Percentiles rank a stretch among this genome's conserved stretches.
These are phyloP conservation scores for Psittacula cyanocephala DNA, from an alignment of 2,113 vertebrate genomes.

Conservation along the genomic window DNA sequence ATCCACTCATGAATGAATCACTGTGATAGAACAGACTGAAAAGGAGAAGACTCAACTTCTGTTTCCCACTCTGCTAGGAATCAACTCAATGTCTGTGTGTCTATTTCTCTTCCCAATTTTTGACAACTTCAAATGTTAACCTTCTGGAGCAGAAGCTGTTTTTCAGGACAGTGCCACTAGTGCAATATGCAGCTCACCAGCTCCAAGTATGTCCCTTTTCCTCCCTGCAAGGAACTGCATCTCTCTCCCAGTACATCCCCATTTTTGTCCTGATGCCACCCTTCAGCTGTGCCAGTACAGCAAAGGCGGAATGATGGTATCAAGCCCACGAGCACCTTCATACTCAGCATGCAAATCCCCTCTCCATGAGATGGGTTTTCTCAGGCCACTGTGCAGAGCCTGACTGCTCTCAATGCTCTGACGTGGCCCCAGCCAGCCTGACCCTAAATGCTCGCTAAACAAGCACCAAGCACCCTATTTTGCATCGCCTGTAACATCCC, in stretches of 20 bases:
- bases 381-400: constrained; percentile 19
- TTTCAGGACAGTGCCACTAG: not conserved
- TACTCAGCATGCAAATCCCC: not conserved
- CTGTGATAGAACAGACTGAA: not conserved
- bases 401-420: not conserved
- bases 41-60: not conserved
- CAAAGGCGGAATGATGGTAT: not conserved
- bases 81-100: not conserved
- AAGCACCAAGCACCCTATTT: not conserved
- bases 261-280: not conserved
- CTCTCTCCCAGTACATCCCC: not conserved
- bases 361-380: constrained; percentile 25
- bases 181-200: not conserved
- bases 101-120: not conserved
- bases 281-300: not conserved
- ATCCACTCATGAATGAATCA: not conserved
- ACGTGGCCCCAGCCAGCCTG: not conserved
- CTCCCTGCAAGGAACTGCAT: fast-evolving
- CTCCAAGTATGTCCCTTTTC: not conserved
- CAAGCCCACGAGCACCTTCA: not conserved
- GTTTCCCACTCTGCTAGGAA: not conserved
- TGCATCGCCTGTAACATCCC: constrained; percentile 33
- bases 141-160: not conserved
- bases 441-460: constrained; percentile 10
- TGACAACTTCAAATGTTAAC: not conserved